Conservation (phyloP, 1,140 invertebrate species). For the Pseudomyrmex dendroicus region DNA sequence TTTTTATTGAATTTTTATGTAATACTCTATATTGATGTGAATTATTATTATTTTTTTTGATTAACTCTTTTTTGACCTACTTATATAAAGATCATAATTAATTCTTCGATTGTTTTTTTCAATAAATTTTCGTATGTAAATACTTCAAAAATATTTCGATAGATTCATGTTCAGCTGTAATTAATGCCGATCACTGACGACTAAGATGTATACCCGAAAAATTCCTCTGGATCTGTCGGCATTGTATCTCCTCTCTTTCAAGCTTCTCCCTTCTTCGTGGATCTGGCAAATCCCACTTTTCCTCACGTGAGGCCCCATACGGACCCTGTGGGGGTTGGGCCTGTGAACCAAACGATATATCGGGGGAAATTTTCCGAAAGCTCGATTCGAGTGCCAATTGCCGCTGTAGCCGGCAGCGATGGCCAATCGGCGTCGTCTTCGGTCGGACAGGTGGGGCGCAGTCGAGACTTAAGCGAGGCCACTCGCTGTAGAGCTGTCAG, state of each 20-base stretch:
- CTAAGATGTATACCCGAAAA: slow-evolving; percentile 44
- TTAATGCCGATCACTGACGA: neutral
- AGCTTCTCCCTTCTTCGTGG: slow-evolving; percentile 71
- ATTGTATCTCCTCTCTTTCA: slow-evolving; percentile 41
- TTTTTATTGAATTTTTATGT: too few species aligned
- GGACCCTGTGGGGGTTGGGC: slow-evolving; percentile 66
- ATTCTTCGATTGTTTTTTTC: neutral
- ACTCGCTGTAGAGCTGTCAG: slow-evolving; percentile 85
- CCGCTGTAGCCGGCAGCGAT: slow-evolving; percentile 79
- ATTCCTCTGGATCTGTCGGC: slow-evolving; percentile 47
- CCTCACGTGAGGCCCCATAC: slow-evolving; percentile 52
- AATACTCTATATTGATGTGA: too few species aligned
- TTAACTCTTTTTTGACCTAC: too few species aligned
- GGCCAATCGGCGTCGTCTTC: slow-evolving; percentile 80
- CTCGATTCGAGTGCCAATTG: slow-evolving; percentile 79
- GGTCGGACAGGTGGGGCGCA: slow-evolving; percentile 79
- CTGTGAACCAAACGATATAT: slow-evolving; percentile 67
- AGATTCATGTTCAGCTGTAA: neutral
- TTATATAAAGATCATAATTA: too few species aligned
- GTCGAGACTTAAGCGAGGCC: slow-evolving; percentile 85
- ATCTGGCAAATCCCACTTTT: slow-evolving; percentile 73
- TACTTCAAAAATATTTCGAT: neutral
- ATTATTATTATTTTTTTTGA: too few species aligned
- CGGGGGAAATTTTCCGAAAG: slow-evolving; percentile 83
- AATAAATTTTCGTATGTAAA: neutral